phyloP scores from a whole-genome alignment of 2,888 invertebrate genomes.

The Microdon myrmicae region DNA sequence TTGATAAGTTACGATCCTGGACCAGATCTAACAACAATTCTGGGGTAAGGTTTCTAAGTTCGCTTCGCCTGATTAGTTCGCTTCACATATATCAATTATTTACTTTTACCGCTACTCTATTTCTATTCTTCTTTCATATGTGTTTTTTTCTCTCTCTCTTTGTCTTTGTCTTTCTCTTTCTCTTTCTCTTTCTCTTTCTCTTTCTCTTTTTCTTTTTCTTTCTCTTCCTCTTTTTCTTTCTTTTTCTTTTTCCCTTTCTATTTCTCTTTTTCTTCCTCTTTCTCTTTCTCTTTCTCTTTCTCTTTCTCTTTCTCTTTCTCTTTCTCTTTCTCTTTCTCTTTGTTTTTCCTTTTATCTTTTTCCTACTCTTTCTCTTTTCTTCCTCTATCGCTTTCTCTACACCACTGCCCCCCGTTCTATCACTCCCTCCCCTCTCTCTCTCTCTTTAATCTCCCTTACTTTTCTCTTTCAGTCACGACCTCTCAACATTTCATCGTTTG shows the following conservation, averaged over 20 bases:
- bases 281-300: too few species aligned
- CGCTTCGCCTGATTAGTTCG: not conserved
- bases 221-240: too few species aligned
- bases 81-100: not conserved
- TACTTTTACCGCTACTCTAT: not conserved
- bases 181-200: not conserved
- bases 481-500: conserved; percentile 68
- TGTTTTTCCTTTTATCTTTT: too few species aligned
- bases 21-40: conserved; percentile 67
- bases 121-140: not conserved
- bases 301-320: too few species aligned
- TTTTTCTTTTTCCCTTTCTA: too few species aligned
- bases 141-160: too few species aligned
- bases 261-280: too few species aligned
- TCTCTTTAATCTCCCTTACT: not conserved
- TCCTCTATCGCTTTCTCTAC: too few species aligned
- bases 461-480: conserved; percentile 65
- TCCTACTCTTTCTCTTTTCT: too few species aligned
- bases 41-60: conserved; percentile 61
- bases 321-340: too few species aligned
- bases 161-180: not conserved
- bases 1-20: conserved; percentile 68
- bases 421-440: not conserved
- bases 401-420: too few species aligned
- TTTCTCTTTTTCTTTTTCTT: too few species aligned